Evolutionary conservation across 2,797 vertebrate species (phyloP).

Genomic region (Pelodytes ibericus): DNA sequence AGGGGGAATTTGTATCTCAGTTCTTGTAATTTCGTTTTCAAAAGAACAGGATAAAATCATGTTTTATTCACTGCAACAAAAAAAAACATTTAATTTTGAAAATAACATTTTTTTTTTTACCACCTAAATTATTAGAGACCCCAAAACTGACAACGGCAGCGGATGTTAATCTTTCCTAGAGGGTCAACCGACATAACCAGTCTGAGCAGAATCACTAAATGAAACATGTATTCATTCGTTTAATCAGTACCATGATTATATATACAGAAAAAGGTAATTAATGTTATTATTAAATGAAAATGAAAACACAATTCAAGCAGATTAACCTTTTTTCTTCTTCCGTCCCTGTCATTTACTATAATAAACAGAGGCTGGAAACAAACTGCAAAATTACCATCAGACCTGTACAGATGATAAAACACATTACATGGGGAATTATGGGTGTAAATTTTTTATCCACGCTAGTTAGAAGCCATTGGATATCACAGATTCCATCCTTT

Average conservation of each 20-base stretch:
- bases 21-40: slow-evolving; percentile 15
- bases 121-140: not conserved
- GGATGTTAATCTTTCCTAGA: not conserved
- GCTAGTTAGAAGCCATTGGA: too few relatives aligned
- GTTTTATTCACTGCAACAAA: not conserved
- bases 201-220: not conserved
- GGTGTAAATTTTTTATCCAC: too few relatives aligned
- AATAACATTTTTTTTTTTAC: not conserved
- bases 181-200: not conserved
- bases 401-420: not conserved
- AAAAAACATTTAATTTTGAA: slow-evolving; percentile 7
- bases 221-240: slow-evolving; percentile 10
- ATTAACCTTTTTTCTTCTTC: not conserved
- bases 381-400: not conserved
- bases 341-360: not conserved
- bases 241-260: not conserved
- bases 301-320: not conserved
- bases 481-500: too few relatives aligned
- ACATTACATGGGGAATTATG: not conserved
- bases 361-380: not conserved
- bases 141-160: not conserved
- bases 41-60: slow-evolving; percentile 2
- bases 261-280: not conserved
- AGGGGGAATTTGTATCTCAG: not conserved
- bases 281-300: not conserved